These are phyloP conservation scores for Cyphomyrmex costatus DNA, from an alignment of 1,140 invertebrate genomes.

Conservation along the genomic window DNA sequence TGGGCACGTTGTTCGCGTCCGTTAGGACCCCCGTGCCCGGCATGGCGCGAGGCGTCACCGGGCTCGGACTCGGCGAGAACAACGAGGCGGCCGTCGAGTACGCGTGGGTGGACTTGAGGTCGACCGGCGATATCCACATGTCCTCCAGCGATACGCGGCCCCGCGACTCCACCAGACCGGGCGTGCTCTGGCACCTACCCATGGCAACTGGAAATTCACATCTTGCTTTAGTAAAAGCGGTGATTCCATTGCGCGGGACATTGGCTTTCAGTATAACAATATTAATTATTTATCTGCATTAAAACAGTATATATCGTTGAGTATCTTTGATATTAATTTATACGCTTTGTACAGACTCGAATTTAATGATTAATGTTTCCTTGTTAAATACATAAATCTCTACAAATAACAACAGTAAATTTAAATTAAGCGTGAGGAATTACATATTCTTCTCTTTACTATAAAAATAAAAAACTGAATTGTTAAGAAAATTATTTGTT, in stretches of 20 bases:
- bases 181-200: slow-evolving; percentile 97
- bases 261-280: neutral
- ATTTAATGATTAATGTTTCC: neutral
- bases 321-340: neutral
- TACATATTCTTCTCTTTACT: neutral
- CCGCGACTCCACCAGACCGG: slow-evolving; percentile 96
- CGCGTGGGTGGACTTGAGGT: slow-evolving; percentile 76
- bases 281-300: slow-evolving; percentile 16
- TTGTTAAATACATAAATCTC: neutral
- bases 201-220: slow-evolving; percentile 91
- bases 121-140: slow-evolving; percentile 92
- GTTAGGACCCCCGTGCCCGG: neutral
- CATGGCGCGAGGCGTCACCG: slow-evolving; percentile 80
- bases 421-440: neutral
- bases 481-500: neutral
- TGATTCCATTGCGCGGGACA: neutral
- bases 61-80: slow-evolving; percentile 86
- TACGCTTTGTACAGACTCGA: neutral
- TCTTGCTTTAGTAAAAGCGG: neutral
- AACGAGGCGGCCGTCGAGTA: slow-evolving; percentile 84
- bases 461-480: neutral
- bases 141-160: slow-evolving; percentile 96
- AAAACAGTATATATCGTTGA: neutral
- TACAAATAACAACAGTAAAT: neutral
- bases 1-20: slow-evolving; percentile 67